Conservation (phyloP, 1,140 invertebrate species). For the Drosophila navojoa region DNA sequence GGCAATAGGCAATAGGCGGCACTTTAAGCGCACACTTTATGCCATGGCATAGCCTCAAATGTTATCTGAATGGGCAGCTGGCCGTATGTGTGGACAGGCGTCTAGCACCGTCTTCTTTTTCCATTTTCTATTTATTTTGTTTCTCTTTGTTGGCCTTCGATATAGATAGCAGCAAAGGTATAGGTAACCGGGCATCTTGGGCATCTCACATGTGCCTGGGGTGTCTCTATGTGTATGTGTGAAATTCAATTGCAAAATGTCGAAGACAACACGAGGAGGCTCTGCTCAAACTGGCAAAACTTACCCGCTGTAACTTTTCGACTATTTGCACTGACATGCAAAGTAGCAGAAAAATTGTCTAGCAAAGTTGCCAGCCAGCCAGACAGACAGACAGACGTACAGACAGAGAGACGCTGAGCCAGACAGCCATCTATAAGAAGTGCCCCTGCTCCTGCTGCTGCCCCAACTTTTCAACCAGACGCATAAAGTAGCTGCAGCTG, state of each 20-base stretch:
- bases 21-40: constrained; percentile 74
- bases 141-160: constrained; percentile 13
- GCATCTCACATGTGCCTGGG: background rate
- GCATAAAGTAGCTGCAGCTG: constrained; percentile 57
- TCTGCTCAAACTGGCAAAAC: constrained; percentile 23
- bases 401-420: too few relatives aligned
- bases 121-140: too few relatives aligned
- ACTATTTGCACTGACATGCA: constrained; percentile 70
- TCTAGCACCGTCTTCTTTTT: background rate
- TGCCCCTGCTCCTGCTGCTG: background rate
- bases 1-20: constrained; percentile 13
- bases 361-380: constrained; percentile 66
- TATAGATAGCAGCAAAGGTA: constrained; percentile 21
- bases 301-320: constrained; percentile 58
- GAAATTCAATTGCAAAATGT: constrained; percentile 74
- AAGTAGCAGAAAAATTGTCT: constrained; percentile 81
- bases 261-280: constrained; percentile 7
- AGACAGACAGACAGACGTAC: background rate
- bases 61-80: constrained; percentile 53
- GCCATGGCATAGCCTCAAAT: constrained; percentile 46
- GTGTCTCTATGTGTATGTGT: background rate
- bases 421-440: too few relatives aligned
- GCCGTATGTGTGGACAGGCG: background rate
- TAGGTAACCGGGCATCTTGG: background rate
- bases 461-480: constrained; percentile 33